A percentile compares a stretch with the other conserved stretches of the same genome.
These are phyloP conservation scores for Tinea pellionella DNA, from an alignment of 2,888 invertebrate genomes.

Conservation along the genomic window DNA sequence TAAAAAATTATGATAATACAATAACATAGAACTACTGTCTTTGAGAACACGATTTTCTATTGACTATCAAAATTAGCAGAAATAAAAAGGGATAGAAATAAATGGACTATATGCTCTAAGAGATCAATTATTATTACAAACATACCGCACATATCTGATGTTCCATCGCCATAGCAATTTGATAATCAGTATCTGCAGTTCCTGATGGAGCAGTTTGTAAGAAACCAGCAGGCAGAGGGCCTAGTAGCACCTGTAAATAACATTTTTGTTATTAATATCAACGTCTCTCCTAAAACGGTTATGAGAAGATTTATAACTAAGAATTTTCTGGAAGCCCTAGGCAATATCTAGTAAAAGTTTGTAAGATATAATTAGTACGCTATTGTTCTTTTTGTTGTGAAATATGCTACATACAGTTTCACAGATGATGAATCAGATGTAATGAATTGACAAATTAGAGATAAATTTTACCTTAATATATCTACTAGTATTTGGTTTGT, in stretches of 20 bases:
- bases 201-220: constrained; percentile 70
- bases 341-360: not conserved
- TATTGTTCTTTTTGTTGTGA: no score
- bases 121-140: no score
- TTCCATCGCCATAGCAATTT: constrained; percentile 79
- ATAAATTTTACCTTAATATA: not conserved
- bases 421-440: not conserved
- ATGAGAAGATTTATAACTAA: not conserved
- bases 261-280: not conserved
- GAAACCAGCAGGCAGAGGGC: constrained; percentile 83
- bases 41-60: no score
- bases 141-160: constrained; percentile 52
- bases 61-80: not conserved
- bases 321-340: not conserved
- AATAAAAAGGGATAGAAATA: not conserved
- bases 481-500: no score
- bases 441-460: constrained; percentile 8
- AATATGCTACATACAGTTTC: not conserved
- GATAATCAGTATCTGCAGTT: constrained; percentile 80
- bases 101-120: no score
- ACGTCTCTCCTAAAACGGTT: no score
- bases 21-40: no score
- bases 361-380: not conserved
- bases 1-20: no score
- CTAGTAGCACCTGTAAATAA: constrained; percentile 75